These are phyloP conservation scores for Ligdia adustata DNA, from an alignment of 2,888 invertebrate genomes.

Conservation along the genomic window DNA sequence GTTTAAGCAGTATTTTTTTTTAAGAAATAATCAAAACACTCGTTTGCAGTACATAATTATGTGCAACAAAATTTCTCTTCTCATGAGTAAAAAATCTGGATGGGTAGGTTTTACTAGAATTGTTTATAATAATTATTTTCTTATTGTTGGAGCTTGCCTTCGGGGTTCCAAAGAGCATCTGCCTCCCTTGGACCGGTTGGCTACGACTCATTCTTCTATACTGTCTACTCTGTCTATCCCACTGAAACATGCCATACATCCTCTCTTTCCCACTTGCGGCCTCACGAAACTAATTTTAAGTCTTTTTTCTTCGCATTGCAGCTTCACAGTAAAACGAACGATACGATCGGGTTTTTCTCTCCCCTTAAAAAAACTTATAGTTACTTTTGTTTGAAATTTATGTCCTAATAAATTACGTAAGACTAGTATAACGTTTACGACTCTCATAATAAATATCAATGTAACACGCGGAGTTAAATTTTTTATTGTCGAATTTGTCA, in stretches of 20 bases:
- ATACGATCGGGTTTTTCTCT: conserved; percentile 54
- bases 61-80: no score
- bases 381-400: conserved; percentile 48
- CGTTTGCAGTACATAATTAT: no score
- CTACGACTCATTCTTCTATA: conserved; percentile 60
- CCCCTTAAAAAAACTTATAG: conserved; percentile 41
- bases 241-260: conserved; percentile 31
- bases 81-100: conserved; percentile 38
- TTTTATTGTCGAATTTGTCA: conserved; percentile 34
- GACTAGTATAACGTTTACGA: conserved; percentile 37
- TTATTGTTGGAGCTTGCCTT: conserved; percentile 74
- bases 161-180: conserved; percentile 75
- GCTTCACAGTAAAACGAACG: conserved; percentile 64
- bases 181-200: conserved; percentile 79
- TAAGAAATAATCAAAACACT: no score
- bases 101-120: conserved; percentile 45
- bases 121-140: conserved; percentile 72
- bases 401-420: conserved; percentile 48
- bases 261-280: conserved; percentile 60
- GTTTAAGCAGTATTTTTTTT: no score
- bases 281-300: conserved; percentile 73
- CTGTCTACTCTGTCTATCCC: conserved; percentile 55
- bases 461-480: conserved; percentile 29
- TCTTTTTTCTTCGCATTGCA: conserved; percentile 72
- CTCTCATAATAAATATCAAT: conserved; percentile 34